Evolutionary conservation across 2,888 invertebrate genomes (phyloP).

Genomic region (Rambutsinella grinnellia): DNA sequence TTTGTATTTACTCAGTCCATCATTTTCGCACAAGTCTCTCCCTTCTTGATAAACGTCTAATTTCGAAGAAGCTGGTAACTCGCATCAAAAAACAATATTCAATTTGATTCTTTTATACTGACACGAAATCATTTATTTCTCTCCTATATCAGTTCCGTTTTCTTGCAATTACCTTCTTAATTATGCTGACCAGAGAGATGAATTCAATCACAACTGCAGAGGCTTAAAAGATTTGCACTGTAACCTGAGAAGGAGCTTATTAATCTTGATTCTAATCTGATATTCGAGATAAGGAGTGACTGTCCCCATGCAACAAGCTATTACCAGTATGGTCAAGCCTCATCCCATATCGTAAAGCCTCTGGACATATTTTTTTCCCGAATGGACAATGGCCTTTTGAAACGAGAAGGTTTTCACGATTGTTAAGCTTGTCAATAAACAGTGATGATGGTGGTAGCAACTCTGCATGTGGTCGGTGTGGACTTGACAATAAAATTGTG

Average conservation of each 20-base stretch:
- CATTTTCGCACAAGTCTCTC: neutral
- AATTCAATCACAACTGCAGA: too few relatives aligned
- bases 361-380: conserved; percentile 28
- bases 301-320: neutral
- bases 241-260: neutral
- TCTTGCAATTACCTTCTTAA: too few relatives aligned
- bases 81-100: too few relatives aligned
- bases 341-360: conserved; percentile 8
- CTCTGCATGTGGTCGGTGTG: conserved; percentile 42
- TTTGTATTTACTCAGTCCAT: neutral
- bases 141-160: too few relatives aligned
- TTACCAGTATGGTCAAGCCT: conserved; percentile 33
- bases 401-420: neutral
- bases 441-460: conserved; percentile 21
- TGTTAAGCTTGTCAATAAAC: neutral
- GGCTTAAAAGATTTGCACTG: conserved; percentile 28
- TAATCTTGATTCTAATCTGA: neutral
- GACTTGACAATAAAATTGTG: conserved; percentile 19
- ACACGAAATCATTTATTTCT: too few relatives aligned
- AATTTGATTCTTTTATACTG: too few relatives aligned
- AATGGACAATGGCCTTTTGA: conserved; percentile 42
- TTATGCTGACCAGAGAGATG: too few relatives aligned
- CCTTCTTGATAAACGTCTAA: neutral
- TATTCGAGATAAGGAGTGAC: neutral
- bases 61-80: too few relatives aligned